Conservation (phyloP, 2,888 invertebrate genomes). For the Caenorhabditis doughertyi region DNA sequence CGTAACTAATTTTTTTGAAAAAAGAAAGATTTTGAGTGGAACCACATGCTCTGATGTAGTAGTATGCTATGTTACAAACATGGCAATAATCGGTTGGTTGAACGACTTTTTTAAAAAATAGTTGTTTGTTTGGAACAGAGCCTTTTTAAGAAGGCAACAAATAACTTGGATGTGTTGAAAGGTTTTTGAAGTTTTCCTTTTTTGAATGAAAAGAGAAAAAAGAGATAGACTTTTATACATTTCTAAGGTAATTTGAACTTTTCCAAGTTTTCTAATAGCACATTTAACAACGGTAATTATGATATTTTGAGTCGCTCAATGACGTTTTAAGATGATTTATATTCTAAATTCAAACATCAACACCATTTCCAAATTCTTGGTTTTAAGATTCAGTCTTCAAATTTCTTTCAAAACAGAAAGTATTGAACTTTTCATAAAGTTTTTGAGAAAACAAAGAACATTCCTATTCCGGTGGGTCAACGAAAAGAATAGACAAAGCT, state of each 20-base stretch:
- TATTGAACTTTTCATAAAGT: neutral
- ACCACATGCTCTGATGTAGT: neutral
- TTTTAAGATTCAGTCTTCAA: neutral
- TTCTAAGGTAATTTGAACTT: constrained; percentile 32
- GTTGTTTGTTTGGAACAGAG: constrained; percentile 11
- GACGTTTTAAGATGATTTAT: constrained; percentile 2
- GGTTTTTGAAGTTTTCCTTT: constrained; percentile 10
- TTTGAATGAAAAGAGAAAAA: neutral
- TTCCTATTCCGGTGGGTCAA: constrained; percentile 6
- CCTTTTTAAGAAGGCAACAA: neutral
- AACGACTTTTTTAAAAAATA: constrained; percentile 24
- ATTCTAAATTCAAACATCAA: constrained; percentile 17
- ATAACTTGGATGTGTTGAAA: constrained; percentile 20
- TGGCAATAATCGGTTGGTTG: constrained; percentile 31
- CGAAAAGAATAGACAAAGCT: constrained; percentile 7
- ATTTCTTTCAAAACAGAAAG: neutral
- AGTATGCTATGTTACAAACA: constrained; percentile 18
- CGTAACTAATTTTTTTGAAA: neutral
- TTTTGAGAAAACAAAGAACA: neutral
- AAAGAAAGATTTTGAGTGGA: neutral
- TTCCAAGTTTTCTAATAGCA: neutral
- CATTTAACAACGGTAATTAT: constrained; percentile 20
- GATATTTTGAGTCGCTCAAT: neutral
- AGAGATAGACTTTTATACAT: neutral
- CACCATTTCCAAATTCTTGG: neutral